Evolutionary conservation across 1,140 invertebrate genomes (phyloP).

Genomic region (Oedothorax gibbosus): DNA sequence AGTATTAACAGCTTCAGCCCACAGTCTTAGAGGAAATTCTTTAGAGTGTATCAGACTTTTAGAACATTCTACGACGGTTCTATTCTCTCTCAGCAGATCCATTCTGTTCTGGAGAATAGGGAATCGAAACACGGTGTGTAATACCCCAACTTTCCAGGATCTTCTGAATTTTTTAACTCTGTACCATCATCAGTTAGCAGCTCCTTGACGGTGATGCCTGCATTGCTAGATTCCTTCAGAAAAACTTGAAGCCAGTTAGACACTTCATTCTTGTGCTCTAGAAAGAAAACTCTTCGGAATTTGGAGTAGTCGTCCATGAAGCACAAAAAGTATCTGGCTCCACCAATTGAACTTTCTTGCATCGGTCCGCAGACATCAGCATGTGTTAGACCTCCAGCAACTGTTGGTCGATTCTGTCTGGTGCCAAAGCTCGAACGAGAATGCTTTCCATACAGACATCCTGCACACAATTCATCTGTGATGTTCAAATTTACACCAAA

Average conservation of each 20-base stretch:
- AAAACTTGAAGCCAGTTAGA: background rate
- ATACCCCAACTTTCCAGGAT: background rate
- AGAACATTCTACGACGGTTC: slow-evolving; percentile 68
- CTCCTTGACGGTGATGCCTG: background rate
- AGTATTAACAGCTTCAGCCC: slow-evolving; percentile 7
- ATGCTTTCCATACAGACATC: background rate
- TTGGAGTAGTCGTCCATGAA: background rate
- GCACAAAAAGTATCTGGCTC: background rate
- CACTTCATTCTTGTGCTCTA: background rate
- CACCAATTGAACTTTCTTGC: background rate
- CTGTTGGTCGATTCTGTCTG: background rate
- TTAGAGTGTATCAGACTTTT: slow-evolving; percentile 65
- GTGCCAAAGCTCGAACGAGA: background rate
- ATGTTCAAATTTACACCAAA: background rate
- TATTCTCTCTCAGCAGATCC: slow-evolving; percentile 70
- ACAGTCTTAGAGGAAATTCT: background rate
- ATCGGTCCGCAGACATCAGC: background rate
- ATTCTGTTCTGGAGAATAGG: slow-evolving; percentile 71
- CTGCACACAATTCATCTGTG: background rate
- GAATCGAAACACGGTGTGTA: slow-evolving; percentile 59
- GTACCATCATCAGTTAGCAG: background rate
- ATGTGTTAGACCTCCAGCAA: background rate
- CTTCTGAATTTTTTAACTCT: background rate
- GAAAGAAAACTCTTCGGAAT: background rate
- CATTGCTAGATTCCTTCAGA: background rate